Base-by-base conservation (phyloP, 2,113 vertebrate species). In the Pygoscelis adeliae region DNA sequence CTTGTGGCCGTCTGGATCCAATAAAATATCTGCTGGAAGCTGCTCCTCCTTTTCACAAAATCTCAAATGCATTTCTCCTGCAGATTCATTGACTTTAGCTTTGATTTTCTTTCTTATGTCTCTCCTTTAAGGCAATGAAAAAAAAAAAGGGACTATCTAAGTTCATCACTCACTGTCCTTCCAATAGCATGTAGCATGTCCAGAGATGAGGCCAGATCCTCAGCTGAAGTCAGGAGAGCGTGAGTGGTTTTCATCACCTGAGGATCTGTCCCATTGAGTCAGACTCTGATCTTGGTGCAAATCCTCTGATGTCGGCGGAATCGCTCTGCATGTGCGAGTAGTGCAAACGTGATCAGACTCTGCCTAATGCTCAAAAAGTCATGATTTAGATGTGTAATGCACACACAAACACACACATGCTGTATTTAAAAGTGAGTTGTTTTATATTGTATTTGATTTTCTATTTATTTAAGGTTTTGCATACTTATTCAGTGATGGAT, bases 121-220 rank as follows among this genome's bases (percentile, higher is more conserved):
- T 83, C 49, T 74, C 29, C 70, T 89, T 83, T 83, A 89, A 93
- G 90, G 58, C 55, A 78, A 87, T 36, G 38, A 29, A 58, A 40
- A 49, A 58, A 58, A n/a, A 49, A 76, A 89, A 52, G 16, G 49
- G 84, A 79, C 49, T 85, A 26, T 80, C 65, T 74, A 69, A 65
- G 65, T 93, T 97, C 40, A 15, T 94, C 83, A 66, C 46, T 96
- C 9, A 0, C 83, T 95, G 65, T 94, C 91, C 90, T 96, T 96
- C 87, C 96, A 95, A 96, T 66, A 95, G 97, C 97, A 95, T 89
- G 92, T 94, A 91, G 93, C 94, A 89, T 94, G 87, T 96, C 91
- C 85, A 95, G 93, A 97, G 78, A 92, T 82, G 71, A 71, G 87
- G 52, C 52, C 67, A 95, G 87, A 72, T 93, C 67, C 58, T 96